phyloP scores from a whole-genome alignment of 2,113 vertebrate genomes.

The Cyanistes caeruleus region DNA sequence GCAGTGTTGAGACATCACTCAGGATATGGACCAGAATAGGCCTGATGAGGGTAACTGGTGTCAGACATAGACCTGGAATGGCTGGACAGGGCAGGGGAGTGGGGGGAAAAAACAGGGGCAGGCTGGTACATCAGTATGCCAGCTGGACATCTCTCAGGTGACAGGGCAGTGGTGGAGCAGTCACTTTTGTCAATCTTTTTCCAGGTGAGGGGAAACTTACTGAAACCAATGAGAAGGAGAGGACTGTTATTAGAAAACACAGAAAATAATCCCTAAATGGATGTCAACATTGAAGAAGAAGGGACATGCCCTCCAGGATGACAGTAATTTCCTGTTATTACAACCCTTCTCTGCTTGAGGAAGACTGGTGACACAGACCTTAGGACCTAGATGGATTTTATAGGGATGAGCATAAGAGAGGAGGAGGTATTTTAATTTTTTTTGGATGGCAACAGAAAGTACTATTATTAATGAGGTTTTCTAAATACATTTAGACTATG shows the following conservation, averaged over 20 bases:
- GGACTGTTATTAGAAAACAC: not conserved
- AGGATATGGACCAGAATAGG: not conserved
- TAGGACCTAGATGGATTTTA: not conserved
- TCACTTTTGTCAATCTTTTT: not conserved
- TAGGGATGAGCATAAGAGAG: rapidly evolving
- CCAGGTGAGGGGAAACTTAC: not conserved
- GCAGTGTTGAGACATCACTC: not conserved
- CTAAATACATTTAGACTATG: not conserved
- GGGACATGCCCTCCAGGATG: not conserved
- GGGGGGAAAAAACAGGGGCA: not conserved
- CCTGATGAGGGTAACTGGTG: rapidly evolving
- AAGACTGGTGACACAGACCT: not conserved
- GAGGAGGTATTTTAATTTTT: not conserved
- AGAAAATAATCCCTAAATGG: not conserved
- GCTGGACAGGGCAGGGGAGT: not conserved
- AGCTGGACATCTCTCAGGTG: rapidly evolving
- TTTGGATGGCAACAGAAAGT: not conserved
- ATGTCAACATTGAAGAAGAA: not conserved
- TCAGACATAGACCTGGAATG: not conserved
- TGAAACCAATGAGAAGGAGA: not conserved
- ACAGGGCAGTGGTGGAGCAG: not conserved
- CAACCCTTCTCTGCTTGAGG: not conserved
- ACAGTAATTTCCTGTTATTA: not conserved
- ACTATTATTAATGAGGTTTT: not conserved
- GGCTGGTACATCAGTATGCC: not conserved